Percentiles rank a stretch among this genome's conserved stretches.
phyloP scores from a whole-genome alignment of 2,113 vertebrate genomes.

The Oreochromis spilurus region DNA sequence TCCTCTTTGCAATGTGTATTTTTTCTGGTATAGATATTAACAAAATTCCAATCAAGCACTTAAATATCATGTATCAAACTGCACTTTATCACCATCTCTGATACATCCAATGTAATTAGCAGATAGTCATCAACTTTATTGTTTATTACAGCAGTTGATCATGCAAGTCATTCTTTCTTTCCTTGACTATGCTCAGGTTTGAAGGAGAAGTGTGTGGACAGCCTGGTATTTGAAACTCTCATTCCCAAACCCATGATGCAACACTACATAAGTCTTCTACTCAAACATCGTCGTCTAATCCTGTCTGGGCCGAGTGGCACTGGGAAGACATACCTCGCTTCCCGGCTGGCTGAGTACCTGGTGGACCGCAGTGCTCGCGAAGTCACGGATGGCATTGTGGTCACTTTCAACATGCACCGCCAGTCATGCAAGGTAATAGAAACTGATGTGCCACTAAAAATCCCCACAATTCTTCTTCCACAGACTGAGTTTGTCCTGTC shows the following conservation, averaged over 20 bases:
- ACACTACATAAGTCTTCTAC: constrained; percentile 93
- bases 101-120: not conserved
- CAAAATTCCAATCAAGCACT: not conserved
- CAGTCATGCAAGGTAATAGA: constrained; percentile 93
- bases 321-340: constrained; percentile 90
- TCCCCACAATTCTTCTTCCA: not conserved
- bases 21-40: not conserved
- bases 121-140: not conserved
- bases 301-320: constrained; percentile 94
- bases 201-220: constrained; percentile 96
- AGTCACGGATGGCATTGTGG: constrained; percentile 82
- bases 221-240: constrained; percentile 92
- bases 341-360: constrained; percentile 90
- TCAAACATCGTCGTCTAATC: constrained; percentile 92
- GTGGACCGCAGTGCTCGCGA: constrained; percentile 93
- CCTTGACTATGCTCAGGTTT: constrained; percentile 74
- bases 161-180: not conserved
- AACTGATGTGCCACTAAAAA: not conserved
- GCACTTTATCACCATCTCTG: not conserved
- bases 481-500: not conserved
- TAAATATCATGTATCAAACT: not conserved
- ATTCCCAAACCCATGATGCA: constrained; percentile 99
- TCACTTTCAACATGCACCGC: constrained; percentile 97
- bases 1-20: not conserved
- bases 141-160: not conserved